Evolutionary conservation across 2,113 vertebrate genomes (phyloP).

Genomic region (Choloepus hoffmanni): DNA sequence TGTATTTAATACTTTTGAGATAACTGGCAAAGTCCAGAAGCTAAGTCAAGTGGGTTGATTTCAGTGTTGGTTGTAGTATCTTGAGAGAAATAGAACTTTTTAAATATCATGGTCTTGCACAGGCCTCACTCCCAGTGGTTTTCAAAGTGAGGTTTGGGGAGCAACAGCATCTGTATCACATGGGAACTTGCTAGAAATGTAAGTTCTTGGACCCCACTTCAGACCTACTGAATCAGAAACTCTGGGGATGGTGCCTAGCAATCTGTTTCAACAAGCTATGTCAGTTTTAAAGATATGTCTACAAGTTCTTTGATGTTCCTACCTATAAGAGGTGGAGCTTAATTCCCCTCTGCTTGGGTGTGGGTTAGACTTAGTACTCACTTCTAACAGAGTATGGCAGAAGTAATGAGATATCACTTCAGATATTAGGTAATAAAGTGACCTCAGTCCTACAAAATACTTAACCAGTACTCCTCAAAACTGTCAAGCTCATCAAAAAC

Average conservation of each 20-base stretch:
- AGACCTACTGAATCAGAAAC: neutral
- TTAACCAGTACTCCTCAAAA: neutral
- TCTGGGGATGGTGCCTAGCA: neutral
- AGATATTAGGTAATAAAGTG: conserved; percentile 39
- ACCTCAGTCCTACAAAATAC: neutral
- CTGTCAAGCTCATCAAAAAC: conserved; percentile 13
- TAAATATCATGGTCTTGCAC: neutral
- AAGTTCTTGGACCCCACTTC: neutral
- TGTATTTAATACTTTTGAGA: neutral
- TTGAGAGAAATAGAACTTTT: conserved; percentile 39
- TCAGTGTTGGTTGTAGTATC: neutral
- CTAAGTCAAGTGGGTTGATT: conserved; percentile 34
- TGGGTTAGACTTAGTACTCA: neutral
- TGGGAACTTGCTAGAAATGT: conserved; percentile 41
- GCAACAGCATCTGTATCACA: neutral
- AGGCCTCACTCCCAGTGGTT: neutral
- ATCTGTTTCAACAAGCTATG: neutral
- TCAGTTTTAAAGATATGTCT: neutral
- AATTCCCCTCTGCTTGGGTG: neutral
- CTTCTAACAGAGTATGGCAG: neutral
- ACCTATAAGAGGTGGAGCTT: neutral
- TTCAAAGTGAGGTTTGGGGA: neutral
- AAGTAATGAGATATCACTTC: conserved; percentile 9
- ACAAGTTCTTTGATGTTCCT: conserved; percentile 40
- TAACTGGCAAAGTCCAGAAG: conserved; percentile 49